Base-by-base conservation (phyloP, 2,113 vertebrate species). In the Mesitornis unicolor region DNA sequence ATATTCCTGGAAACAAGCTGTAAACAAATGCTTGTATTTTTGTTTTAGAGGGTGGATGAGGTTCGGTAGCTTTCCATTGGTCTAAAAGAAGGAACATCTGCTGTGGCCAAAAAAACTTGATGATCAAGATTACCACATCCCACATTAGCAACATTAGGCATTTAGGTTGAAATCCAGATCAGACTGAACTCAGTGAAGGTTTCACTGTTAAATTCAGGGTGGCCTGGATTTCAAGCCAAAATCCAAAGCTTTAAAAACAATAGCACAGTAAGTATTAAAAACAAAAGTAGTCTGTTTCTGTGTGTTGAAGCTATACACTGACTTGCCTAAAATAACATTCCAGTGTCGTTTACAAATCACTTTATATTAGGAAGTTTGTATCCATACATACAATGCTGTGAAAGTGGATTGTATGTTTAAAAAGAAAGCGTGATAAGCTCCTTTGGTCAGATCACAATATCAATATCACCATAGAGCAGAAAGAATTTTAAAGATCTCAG, bases 1-100 rank as follows among this genome's bases (percentile, higher is more conserved):
- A 51, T 95, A 47, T 94, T 94, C 91, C 87, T 87, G 92, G 93
- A 90, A 94, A 67, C 48, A 89, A 86, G 69, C 60, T 86, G 81
- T 96, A 94, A 96, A 96, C 91, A 97, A 95, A 94, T 87, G 88
- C 75, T 83, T 90, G 82, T 97, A 96, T 94, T 93, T 97, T 96
- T 97, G 78, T 84, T 89, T 68, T 79, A 57, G 96, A 93, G 94
- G 94, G 95, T 95, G 96, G 96, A 68, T 82, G 82, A 93, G 70
- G 47, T 95, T 94, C 25, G 10, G 82, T 80, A 82, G 79, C 70
- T 96, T 97, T 88, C 87, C 29, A 97, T 97, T 97, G 94, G 96
- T 90, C 93, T 84, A 79, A 80, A 90, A 86, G 89, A 91, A 95
- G 64, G 65, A 94, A 92, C 96, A 96, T 97, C 95, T 97, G 97